phyloP scores from a whole-genome alignment of 1,140 invertebrate genomes.

The Wiebesia pumilae region DNA sequence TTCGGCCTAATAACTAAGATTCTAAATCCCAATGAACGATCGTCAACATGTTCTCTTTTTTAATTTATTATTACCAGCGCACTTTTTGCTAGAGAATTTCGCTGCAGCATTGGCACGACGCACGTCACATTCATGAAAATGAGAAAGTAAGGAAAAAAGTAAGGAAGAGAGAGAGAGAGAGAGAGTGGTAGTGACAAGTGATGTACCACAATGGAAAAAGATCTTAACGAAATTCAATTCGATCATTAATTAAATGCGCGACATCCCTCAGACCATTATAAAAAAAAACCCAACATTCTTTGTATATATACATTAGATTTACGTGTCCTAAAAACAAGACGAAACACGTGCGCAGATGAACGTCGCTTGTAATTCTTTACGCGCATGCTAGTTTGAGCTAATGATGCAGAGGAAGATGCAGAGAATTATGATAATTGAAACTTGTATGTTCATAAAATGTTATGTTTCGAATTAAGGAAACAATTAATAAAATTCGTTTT shows the following conservation, averaged over 20 bases:
- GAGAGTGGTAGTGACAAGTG: not conserved
- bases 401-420: not conserved
- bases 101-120: slow-evolving; percentile 8
- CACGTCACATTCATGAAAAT: not conserved
- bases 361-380: not conserved
- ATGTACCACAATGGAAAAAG: not conserved
- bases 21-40: not conserved
- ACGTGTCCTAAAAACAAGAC: not conserved
- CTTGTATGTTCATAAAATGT: not conserved
- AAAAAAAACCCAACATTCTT: slow-evolving; percentile 48
- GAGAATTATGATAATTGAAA: not conserved
- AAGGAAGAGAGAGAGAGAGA: not conserved
- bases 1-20: not conserved
- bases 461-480: not conserved
- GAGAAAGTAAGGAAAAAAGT: not conserved
- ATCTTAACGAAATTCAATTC: slow-evolving; percentile 21
- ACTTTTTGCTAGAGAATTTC: slow-evolving; percentile 34
- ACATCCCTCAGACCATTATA: not conserved
- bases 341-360: not conserved
- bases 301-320: not conserved
- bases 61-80: slow-evolving; percentile 25
- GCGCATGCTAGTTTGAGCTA: not conserved
- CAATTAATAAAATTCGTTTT: not conserved
- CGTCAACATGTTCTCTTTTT: slow-evolving; percentile 14
- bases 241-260: slow-evolving; percentile 44